Evolutionary conservation across 2,113 vertebrate genomes (phyloP).

Genomic region (Xenopus laevis): DNA sequence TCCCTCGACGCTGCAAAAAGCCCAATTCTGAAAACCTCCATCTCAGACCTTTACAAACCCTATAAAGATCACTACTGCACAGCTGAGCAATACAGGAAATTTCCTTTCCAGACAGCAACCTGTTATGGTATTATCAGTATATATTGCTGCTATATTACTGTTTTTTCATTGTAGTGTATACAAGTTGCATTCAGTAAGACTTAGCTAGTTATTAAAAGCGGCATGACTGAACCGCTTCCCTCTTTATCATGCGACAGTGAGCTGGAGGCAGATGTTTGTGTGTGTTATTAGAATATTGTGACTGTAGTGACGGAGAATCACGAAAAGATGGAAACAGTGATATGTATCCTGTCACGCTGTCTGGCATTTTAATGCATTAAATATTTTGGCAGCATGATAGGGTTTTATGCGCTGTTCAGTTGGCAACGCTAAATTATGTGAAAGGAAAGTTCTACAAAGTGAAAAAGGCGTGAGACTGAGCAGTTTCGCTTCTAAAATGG

Average conservation of each 20-base stretch:
- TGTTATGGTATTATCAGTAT: too few relatives aligned
- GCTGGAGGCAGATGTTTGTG: slow-evolving; percentile 33
- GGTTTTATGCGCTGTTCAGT: slow-evolving; percentile 32
- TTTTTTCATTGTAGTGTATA: too few relatives aligned
- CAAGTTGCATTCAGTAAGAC: too few relatives aligned
- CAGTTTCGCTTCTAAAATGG: neutral
- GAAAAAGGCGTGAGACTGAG: neutral
- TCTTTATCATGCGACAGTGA: neutral
- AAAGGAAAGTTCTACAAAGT: slow-evolving; percentile 29
- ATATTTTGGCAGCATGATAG: slow-evolving; percentile 41
- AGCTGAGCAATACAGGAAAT: too few relatives aligned
- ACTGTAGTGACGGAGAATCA: slow-evolving; percentile 44
- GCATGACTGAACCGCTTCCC: neutral
- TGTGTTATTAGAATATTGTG: slow-evolving; percentile 36
- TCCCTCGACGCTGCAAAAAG: too few relatives aligned
- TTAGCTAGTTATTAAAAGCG: neutral
- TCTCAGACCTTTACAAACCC: too few relatives aligned
- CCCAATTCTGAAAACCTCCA: too few relatives aligned
- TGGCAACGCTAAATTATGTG: slow-evolving; percentile 25
- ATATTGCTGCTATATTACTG: too few relatives aligned
- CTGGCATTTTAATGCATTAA: slow-evolving; percentile 44
- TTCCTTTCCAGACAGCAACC: too few relatives aligned
- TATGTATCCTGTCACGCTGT: slow-evolving; percentile 44
- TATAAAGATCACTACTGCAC: too few relatives aligned
- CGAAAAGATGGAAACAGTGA: slow-evolving; percentile 37